These are phyloP conservation scores for Chromis chromis DNA, from an alignment of 2,797 vertebrate species.

Conservation along the genomic window DNA sequence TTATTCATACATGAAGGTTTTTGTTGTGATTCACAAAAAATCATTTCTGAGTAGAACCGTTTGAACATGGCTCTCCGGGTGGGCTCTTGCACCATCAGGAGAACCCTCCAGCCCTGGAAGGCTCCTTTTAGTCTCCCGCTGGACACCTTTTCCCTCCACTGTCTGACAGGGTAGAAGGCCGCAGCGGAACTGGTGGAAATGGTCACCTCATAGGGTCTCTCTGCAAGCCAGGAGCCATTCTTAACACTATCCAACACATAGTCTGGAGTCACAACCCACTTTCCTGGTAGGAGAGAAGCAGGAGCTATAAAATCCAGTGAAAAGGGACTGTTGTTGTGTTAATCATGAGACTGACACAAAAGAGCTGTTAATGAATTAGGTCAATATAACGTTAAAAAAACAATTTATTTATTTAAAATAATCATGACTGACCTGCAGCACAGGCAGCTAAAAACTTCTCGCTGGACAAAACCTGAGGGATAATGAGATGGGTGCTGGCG, in stretches of 20 bases:
- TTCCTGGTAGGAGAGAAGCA: slow-evolving; percentile 82
- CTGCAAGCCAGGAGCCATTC: slow-evolving; percentile 92
- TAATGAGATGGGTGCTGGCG: slow-evolving; percentile 90
- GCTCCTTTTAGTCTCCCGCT: slow-evolving; percentile 87
- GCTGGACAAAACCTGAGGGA: slow-evolving; percentile 86
- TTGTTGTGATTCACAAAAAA: background rate
- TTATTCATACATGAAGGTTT: background rate
- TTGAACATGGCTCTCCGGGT: slow-evolving; percentile 85
- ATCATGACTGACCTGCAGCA: slow-evolving; percentile 89
- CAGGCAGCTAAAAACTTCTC: slow-evolving; percentile 96
- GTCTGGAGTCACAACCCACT: slow-evolving; percentile 94
- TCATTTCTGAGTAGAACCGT: slow-evolving; percentile 77
- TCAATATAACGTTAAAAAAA: background rate
- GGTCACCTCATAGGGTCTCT: slow-evolving; percentile 90
- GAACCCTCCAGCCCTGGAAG: slow-evolving; percentile 95
- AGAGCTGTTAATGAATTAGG: too few species aligned
- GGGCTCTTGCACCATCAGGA: slow-evolving; percentile 85
- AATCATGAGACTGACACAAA: background rate
- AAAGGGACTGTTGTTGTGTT: background rate
- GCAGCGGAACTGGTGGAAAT: slow-evolving; percentile 52
- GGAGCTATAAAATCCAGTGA: background rate
- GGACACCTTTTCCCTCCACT: slow-evolving; percentile 83
- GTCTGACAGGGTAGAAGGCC: slow-evolving; percentile 71
- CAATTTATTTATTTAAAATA: background rate
- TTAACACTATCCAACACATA: slow-evolving; percentile 92